Evolutionary conservation across 2,888 invertebrate species (phyloP).

Genomic region (Drosophila mimica): DNA sequence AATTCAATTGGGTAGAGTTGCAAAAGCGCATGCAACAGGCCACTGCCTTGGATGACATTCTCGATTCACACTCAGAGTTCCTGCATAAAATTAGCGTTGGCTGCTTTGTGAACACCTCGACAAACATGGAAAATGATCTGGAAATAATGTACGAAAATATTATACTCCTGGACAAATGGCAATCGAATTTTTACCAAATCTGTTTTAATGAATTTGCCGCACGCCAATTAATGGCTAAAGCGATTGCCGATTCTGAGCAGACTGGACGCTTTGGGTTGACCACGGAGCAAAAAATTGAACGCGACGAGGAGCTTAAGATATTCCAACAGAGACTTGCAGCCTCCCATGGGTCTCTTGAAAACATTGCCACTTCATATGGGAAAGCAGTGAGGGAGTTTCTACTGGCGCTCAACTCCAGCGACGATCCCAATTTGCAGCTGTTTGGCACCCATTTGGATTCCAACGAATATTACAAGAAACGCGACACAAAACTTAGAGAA

Average conservation of each 20-base stretch:
- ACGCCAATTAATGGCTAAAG: constrained; percentile 64
- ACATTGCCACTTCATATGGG: constrained; percentile 85
- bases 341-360: constrained; percentile 78
- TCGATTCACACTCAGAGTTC: constrained; percentile 93
- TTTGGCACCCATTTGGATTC: constrained; percentile 97
- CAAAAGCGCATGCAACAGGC: constrained; percentile 91
- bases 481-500: constrained; percentile 90
- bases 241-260: constrained; percentile 73
- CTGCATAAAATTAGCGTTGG: constrained; percentile 93
- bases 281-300: constrained; percentile 80
- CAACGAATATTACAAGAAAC: constrained; percentile 96
- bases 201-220: constrained; percentile 82
- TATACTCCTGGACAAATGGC: constrained; percentile 83
- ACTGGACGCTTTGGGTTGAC: constrained; percentile 82
- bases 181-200: constrained; percentile 82
- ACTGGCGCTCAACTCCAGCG: constrained; percentile 92
- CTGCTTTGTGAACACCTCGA: constrained; percentile 88
- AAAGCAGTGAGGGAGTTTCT: constrained; percentile 95
- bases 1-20: constrained; percentile 97
- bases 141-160: constrained; percentile 84
- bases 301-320: constrained; percentile 83
- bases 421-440: constrained; percentile 94
- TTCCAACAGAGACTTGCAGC: constrained; percentile 80
- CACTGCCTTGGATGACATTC: constrained; percentile 93
- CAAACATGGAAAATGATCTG: constrained; percentile 77